Evolutionary conservation across 1,140 invertebrate genomes (phyloP), one percentile per base, ranked within the genome.

Genomic region (Sminthurinus signatus): DNA sequence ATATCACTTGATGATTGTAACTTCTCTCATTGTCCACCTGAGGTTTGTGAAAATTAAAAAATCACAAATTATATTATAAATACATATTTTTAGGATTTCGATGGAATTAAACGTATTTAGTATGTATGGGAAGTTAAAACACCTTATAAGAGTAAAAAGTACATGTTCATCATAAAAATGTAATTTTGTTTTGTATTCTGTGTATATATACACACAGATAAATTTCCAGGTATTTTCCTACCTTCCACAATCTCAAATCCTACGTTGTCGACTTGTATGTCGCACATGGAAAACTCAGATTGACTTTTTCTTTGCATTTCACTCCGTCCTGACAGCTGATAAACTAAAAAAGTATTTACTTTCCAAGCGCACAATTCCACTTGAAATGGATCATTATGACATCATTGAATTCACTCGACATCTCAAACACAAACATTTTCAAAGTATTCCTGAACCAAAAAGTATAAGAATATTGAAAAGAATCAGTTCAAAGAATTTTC

Each of bases 401-500:
- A 46, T 59, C 8, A 19, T 36, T 56, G 50, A 56, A 12, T 23
- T 44, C 8, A 56, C 10, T 29, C 17, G 10, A 8, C 36, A 59
- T 46, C 39, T 42, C 8, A 32, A 17, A 12, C 56, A 32, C 42
- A 43, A 59, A 25, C 12, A 59, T 19, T 59, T 59, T 59, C 19
- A 19, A 3, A 3, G 44, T 1, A 17, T 64, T 10, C 62, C 55
- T 14, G 21, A 25, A 10, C 62, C 62, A 28, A 58, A 31, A 12
- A 64, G 55, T 32, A 2, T 64, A 32, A 17, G 29, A n/a, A 19
- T 64, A 10, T n/a, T 50, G n/a, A 28, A 43, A 15, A 31, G 31
- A 15, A 58, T 64, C n/a, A 57, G 52, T 1, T 50, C 55, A 12
- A 58, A 48, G 21, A 58, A 58, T 28, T 64, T 64, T 43, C 31